Evolutionary conservation across 2,113 vertebrate species (phyloP).

Genomic region (Tachysurus fulvidraco): DNA sequence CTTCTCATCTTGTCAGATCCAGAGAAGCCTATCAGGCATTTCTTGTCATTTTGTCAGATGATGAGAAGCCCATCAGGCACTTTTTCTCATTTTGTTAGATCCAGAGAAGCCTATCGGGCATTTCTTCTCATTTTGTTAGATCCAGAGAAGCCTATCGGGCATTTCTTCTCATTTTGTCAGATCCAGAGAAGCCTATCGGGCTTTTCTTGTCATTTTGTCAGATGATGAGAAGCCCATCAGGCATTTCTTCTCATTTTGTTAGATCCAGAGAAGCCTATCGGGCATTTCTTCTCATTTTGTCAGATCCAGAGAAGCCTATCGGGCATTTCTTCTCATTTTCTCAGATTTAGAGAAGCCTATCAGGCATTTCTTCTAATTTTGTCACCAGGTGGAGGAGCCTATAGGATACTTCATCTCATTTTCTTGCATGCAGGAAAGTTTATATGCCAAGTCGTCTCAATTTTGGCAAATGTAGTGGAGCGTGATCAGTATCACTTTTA

Average conservation of each 20-base stretch:
- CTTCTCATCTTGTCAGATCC: background rate
- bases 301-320: background rate
- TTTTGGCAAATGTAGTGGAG: background rate
- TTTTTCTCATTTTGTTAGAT: background rate
- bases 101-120: background rate
- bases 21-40: background rate
- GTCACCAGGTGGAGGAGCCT: background rate
- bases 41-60: background rate
- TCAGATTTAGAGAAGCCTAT: too few species aligned
- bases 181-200: too few species aligned
- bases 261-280: background rate
- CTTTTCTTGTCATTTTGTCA: too few species aligned
- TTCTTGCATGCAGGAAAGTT: background rate
- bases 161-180: background rate
- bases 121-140: background rate
- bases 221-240: background rate
- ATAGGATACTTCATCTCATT: background rate
- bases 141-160: background rate
- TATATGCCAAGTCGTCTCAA: background rate
- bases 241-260: background rate
- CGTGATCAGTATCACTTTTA: background rate
- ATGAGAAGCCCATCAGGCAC: background rate
- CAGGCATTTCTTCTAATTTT: background rate
- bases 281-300: background rate
- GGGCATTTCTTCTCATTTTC: background rate